Evolutionary conservation across 2,113 vertebrate genomes (phyloP), one percentile per base, ranked within the genome.

Genomic region (Semicossyphus pulcher): DNA sequence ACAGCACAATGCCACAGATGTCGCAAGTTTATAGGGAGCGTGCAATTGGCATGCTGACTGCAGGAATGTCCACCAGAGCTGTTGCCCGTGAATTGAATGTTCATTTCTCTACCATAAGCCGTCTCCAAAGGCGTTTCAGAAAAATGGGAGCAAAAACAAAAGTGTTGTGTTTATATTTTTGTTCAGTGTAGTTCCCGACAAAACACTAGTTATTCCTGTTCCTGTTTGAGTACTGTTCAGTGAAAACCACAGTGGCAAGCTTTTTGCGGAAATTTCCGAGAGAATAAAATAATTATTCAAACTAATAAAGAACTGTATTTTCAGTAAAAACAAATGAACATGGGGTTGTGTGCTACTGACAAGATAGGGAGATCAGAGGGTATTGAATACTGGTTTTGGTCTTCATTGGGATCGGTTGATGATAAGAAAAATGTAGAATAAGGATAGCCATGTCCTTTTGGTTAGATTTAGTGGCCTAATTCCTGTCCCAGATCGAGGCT

Each of bases 391-490:
- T 42, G 2, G 12, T 23, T 61, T 45, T n/a, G 25, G 14, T 41
- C 32, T 31, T 53, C 20, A 15, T n/a, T 25, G 10, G 15, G 32
- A 73, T 76, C 64, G 67, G 29, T 56, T 68, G 63, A 77, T 62
- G 76, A 37, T 41, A 47, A 49, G 39, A 74, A 67, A 59, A 36
- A 60, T 23, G 21, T 2, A 23, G 8, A 49, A 47, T 29, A 28
- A 42, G 10, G 32, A 8, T 9, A 28, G 3, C n/a, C n/a, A 18
- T 36, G 10, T 62, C 12, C 5, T 36, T 20, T 15, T 62, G 20
- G 7, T 28, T 56, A n/a, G 44, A 34, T 77, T 70, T 16, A 52
- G 12, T 29, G 15, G 6, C 25, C 3, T 32, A 3, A 66, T 31
- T 14, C 1, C 41, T 21, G 15, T 10, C n/a, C 26, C 45, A 25